Evolutionary conservation across 1,140 invertebrate genomes (phyloP).

Genomic region (Pseudomyrmex flavicornis): DNA sequence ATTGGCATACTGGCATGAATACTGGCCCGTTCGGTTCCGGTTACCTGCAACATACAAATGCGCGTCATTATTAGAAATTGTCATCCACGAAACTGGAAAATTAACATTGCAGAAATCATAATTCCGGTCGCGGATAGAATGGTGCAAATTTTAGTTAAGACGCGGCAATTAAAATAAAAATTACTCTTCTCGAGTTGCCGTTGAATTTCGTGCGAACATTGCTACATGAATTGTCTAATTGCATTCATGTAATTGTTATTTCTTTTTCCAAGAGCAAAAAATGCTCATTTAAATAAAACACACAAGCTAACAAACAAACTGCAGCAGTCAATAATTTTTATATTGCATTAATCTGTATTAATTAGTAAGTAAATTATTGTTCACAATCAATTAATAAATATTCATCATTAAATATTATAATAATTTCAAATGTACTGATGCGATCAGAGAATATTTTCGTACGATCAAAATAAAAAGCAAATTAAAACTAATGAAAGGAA

Average conservation of each 20-base stretch:
- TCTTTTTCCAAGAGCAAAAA: not conserved
- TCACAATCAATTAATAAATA: slow-evolving; percentile 1
- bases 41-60: slow-evolving; percentile 79
- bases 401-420: not conserved
- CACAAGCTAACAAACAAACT: not conserved
- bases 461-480: not conserved
- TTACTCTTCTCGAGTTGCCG: not conserved
- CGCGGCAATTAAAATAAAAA: slow-evolving; percentile 21
- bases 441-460: not conserved
- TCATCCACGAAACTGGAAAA: slow-evolving; percentile 40
- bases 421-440: not conserved
- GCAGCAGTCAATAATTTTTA: not conserved
- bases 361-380: not conserved
- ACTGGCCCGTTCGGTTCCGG: slow-evolving; percentile 81
- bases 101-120: slow-evolving; percentile 55
- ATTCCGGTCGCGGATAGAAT: slow-evolving; percentile 41
- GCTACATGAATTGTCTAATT: not conserved
- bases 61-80: slow-evolving; percentile 66
- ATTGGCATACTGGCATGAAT: slow-evolving; percentile 84
- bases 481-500: not conserved
- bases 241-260: not conserved
- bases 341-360: not conserved
- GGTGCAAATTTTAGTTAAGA: slow-evolving; percentile 43
- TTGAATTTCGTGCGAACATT: slow-evolving; percentile 18
- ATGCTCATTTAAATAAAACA: not conserved